Conservation (phyloP, 2,888 invertebrate genomes). For the Gastrophysa polygoni region DNA sequence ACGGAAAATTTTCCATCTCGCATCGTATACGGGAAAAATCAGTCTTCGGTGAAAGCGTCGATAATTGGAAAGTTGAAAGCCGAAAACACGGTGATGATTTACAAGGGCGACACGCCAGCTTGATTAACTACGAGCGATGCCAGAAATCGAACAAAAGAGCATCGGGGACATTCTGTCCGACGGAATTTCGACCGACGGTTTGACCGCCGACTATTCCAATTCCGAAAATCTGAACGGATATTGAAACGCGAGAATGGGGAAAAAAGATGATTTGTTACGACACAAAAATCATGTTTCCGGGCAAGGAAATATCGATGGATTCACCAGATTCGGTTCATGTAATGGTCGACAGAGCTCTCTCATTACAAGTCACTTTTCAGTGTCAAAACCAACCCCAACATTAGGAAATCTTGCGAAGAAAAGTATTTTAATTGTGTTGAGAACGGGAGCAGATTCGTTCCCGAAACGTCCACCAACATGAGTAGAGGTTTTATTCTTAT, state of each 20-base stretch:
- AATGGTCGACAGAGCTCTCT: background rate
- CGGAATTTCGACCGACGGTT: slow-evolving; percentile 24
- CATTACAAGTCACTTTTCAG: too few species aligned
- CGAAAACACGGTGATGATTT: slow-evolving; percentile 41
- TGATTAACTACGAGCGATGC: slow-evolving; percentile 53
- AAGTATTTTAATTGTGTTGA: too few species aligned
- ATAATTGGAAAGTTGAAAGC: slow-evolving; percentile 35
- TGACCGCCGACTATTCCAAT: slow-evolving; percentile 13
- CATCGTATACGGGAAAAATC: background rate
- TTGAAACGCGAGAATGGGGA: background rate
- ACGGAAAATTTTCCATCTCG: too few species aligned
- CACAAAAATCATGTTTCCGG: background rate
- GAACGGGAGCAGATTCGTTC: too few species aligned
- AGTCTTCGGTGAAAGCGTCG: slow-evolving; percentile 16
- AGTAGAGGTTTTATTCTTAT: too few species aligned
- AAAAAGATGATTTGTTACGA: slow-evolving; percentile 6
- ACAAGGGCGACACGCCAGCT: slow-evolving; percentile 45
- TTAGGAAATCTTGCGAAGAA: too few species aligned
- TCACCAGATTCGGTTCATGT: background rate
- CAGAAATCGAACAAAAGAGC: slow-evolving; percentile 50
- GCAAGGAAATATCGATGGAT: background rate
- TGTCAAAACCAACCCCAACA: too few species aligned
- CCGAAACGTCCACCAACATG: too few species aligned
- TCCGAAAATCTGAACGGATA: slow-evolving; percentile 12
- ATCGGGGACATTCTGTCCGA: slow-evolving; percentile 33